These are phyloP conservation scores for Pteria penguin DNA, from an alignment of 2,888 invertebrate species.

Conservation along the genomic window DNA sequence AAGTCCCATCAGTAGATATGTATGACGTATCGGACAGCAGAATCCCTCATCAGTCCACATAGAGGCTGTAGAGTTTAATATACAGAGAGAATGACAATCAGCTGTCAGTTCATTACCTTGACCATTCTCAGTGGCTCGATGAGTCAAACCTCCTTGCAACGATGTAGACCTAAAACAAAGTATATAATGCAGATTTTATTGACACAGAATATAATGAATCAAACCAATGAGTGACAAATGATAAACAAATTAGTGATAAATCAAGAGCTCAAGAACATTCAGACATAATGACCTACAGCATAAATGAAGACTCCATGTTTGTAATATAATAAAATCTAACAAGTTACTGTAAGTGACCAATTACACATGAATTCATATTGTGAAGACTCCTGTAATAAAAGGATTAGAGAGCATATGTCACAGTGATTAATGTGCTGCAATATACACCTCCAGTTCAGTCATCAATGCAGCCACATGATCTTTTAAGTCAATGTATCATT, in stretches of 20 bases:
- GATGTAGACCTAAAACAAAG: conserved; percentile 8
- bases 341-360: no score
- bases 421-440: no score
- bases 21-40: conserved; percentile 70
- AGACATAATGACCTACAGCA: no score
- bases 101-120: conserved; percentile 64
- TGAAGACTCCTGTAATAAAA: no score
- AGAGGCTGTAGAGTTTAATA: conserved; percentile 71
- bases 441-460: no score
- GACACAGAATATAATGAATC: neutral
- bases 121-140: conserved; percentile 71
- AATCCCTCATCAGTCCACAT: conserved; percentile 75
- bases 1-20: conserved; percentile 75
- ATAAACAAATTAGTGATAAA: neutral
- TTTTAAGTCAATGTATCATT: no score
- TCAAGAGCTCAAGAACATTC: no score
- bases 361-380: no score
- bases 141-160: conserved; percentile 41
- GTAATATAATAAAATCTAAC: no score
- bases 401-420: no score
- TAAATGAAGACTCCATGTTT: no score
- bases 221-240: neutral
- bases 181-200: neutral
- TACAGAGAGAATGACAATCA: conserved; percentile 70
- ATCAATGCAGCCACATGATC: no score